Evolutionary conservation across 2,797 vertebrate species (phyloP).

Genomic region (Todus mexicanus): DNA sequence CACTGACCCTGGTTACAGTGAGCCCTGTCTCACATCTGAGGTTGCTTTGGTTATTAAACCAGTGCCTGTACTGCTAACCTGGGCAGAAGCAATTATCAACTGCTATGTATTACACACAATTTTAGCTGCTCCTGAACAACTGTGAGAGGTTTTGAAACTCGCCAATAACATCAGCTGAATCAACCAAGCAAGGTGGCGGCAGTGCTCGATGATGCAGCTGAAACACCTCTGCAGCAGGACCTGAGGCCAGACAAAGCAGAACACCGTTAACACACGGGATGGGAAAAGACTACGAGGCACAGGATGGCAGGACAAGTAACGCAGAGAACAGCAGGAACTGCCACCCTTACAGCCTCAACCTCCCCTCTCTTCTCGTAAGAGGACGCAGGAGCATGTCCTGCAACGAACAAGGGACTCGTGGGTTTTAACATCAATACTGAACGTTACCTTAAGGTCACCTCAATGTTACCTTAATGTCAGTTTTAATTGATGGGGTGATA

Average conservation of each 20-base stretch:
- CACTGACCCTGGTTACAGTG: not conserved
- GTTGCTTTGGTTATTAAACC: not conserved
- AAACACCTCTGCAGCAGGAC: not conserved
- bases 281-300: not conserved
- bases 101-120: not conserved
- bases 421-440: not conserved
- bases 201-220: not conserved
- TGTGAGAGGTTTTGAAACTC: not conserved
- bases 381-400: not conserved
- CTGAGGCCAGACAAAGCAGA: not conserved
- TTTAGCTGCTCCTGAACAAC: not conserved
- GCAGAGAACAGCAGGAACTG: not conserved
- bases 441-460: not conserved
- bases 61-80: not conserved
- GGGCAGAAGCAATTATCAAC: not conserved
- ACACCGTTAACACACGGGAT: accelerated
- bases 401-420: not conserved
- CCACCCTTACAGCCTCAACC: not conserved
- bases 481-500: not conserved
- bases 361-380: not conserved
- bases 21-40: not conserved
- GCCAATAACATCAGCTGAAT: not conserved
- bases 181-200: not conserved
- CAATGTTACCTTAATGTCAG: not conserved
- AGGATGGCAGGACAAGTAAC: not conserved